These are phyloP conservation scores for Streblospio benedicti DNA, from an alignment of 1,140 invertebrate genomes.

Conservation along the genomic window DNA sequence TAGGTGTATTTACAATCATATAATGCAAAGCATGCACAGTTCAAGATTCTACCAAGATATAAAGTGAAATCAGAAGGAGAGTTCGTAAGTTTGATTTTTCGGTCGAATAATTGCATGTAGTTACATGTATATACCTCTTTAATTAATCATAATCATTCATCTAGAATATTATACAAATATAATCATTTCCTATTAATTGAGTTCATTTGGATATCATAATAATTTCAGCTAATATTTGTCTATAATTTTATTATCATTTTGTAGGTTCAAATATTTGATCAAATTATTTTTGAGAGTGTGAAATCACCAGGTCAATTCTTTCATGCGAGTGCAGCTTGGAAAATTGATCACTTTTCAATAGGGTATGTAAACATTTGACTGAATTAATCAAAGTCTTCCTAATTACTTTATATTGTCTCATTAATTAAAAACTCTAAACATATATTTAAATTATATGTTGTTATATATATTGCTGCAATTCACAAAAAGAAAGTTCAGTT, in stretches of 20 bases:
- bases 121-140: not conserved
- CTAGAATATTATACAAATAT: not conserved
- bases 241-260: not conserved
- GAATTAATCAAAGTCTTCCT: too few species aligned
- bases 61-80: conserved; percentile 48
- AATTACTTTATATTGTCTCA: too few species aligned
- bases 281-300: conserved; percentile 41
- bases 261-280: conserved; percentile 44
- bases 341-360: conserved; percentile 19
- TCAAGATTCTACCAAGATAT: conserved; percentile 44
- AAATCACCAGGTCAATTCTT: conserved; percentile 40
- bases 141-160: not conserved
- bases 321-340: conserved; percentile 34
- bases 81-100: conserved; percentile 33
- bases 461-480: too few species aligned
- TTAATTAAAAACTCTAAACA: too few species aligned
- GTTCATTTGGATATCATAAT: too few species aligned
- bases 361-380: conserved; percentile 11
- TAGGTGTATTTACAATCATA: conserved; percentile 42
- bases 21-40: conserved; percentile 47
- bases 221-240: too few species aligned
- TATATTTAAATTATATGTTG: too few species aligned
- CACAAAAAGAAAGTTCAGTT: too few species aligned
- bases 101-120: not conserved
- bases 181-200: too few species aligned